Percentiles rank a stretch among this genome's conserved stretches.
These are phyloP conservation scores for Eledona agricola DNA, from an alignment of 2,888 invertebrate genomes.

Conservation along the genomic window DNA sequence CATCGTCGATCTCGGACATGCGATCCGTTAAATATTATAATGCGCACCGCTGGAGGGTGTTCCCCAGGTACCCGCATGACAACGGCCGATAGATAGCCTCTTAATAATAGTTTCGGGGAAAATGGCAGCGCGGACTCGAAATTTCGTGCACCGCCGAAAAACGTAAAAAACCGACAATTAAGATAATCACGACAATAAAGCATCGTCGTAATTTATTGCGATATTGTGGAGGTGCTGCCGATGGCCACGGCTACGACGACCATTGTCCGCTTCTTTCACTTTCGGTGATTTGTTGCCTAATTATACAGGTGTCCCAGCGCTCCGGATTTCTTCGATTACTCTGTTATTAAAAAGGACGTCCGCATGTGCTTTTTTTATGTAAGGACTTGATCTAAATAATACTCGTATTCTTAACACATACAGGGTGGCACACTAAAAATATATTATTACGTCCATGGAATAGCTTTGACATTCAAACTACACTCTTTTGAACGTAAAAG, in stretches of 20 bases:
- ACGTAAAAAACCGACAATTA: constrained; percentile 58
- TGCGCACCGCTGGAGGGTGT: constrained; percentile 19
- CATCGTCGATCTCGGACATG: constrained; percentile 24
- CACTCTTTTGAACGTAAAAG: too few species aligned
- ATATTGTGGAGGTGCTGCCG: constrained; percentile 60
- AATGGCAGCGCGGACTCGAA: constrained; percentile 3
- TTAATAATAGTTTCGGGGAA: constrained; percentile 27
- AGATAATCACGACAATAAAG: constrained; percentile 60
- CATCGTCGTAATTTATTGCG: constrained; percentile 57
- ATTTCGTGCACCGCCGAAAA: constrained; percentile 28
- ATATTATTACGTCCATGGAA: too few species aligned
- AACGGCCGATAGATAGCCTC: constrained; percentile 28
- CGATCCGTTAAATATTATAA: constrained; percentile 31
- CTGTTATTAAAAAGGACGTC: too few species aligned
- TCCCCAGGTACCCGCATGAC: constrained; percentile 23
- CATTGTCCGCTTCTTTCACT: constrained; percentile 32
- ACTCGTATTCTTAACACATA: too few species aligned
- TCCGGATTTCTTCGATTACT: too few species aligned
- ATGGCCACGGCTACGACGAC: constrained; percentile 46
- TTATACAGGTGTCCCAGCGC: too few species aligned
- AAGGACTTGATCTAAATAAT: too few species aligned
- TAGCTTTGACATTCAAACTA: too few species aligned
- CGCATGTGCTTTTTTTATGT: too few species aligned
- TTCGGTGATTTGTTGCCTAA: constrained; percentile 50
- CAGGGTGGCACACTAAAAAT: too few species aligned